Evolutionary conservation across 2,113 vertebrate species (phyloP), one percentile per base, ranked within the genome.

Genomic region (Takifugu flavidus): DNA sequence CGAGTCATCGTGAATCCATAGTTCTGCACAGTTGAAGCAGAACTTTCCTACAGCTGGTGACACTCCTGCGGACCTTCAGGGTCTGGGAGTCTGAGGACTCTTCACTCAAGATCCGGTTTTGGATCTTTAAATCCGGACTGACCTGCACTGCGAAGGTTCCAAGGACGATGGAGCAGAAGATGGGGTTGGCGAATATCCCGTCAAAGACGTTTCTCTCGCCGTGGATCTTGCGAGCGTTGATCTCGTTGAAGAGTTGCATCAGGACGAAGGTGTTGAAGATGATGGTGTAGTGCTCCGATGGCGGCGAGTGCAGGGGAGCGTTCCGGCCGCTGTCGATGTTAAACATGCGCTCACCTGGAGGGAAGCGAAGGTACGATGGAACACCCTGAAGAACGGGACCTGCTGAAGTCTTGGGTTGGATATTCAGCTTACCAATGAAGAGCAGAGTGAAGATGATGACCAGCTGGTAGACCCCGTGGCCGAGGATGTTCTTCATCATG

Each of bases 401-500:
- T 14, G 25, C 14, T 49, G 4, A 6, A 3, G 12, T 7, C 44
- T 46, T 12, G 14, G 44, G 44, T 46, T 46, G 44, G 44, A 13
- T 14, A 14, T 46, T 46, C 2, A 45, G 44, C 4, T 45, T 83
- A 95, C 94, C 94, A 3, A 90, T 91, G 57, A 95, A 96, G 25
- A 96, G 88, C 67, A 96, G 82, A 0, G 92, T 95, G 80, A 96
- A 95, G 85, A 96, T 95, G 88, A 94, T 91, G 70, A 92, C 78
- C 60, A 96, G 92, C 87, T 96, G 94, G 86, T 96, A 96, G 49
- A 92, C 91, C 0, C 92, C 94, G 1, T 96, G 94, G 20, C 94
- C 94, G 68, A 95, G 84, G 65, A 96, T 95, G 72, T 95, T 96
- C 84, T 96, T 96, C 94, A 96, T 95, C 94, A 96, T 96, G 73